A percentile compares a stretch with the other conserved stretches of the same genome.
Conservation (phyloP, 2,113 vertebrate genomes). For the Cheirogaleus medius region DNA sequence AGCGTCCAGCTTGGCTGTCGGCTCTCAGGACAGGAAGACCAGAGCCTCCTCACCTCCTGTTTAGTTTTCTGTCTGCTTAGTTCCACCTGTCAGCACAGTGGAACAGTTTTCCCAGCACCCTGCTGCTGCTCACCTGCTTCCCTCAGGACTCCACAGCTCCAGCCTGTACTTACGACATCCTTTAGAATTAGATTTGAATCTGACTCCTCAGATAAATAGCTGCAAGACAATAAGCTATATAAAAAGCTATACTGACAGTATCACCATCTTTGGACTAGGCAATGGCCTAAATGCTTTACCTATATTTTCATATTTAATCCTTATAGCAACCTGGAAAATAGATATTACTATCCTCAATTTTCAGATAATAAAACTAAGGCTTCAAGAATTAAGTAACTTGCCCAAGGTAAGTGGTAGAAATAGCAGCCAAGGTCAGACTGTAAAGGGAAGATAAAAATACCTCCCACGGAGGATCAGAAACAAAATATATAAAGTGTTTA, state of each 20-base stretch:
- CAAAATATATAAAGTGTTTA: neutral
- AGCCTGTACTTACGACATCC: neutral
- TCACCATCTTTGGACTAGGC: neutral
- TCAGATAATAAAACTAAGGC: slow-evolving; percentile 40
- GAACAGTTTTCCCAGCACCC: neutral
- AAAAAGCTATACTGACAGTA: neutral
- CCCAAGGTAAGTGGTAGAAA: neutral
- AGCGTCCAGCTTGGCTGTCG: neutral
- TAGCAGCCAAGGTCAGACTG: neutral
- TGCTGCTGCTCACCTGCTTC: neutral
- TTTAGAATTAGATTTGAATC: neutral
- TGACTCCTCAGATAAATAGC: neutral
- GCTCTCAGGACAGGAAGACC: neutral
- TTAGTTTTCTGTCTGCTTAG: neutral
- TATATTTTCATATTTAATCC: neutral
- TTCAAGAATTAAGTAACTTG: slow-evolving; percentile 27
- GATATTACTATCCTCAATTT: neutral
- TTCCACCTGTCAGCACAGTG: neutral
- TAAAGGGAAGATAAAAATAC: neutral
- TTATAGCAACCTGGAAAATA: neutral
- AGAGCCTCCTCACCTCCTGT: neutral
- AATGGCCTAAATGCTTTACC: neutral
- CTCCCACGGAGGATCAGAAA: neutral
- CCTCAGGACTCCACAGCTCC: neutral
- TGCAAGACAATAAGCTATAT: neutral